Percentiles rank a stretch among this genome's conserved stretches.
These are phyloP conservation scores for Spheniscus mendiculus DNA, from an alignment of 2,113 vertebrate genomes.

Conservation along the genomic window DNA sequence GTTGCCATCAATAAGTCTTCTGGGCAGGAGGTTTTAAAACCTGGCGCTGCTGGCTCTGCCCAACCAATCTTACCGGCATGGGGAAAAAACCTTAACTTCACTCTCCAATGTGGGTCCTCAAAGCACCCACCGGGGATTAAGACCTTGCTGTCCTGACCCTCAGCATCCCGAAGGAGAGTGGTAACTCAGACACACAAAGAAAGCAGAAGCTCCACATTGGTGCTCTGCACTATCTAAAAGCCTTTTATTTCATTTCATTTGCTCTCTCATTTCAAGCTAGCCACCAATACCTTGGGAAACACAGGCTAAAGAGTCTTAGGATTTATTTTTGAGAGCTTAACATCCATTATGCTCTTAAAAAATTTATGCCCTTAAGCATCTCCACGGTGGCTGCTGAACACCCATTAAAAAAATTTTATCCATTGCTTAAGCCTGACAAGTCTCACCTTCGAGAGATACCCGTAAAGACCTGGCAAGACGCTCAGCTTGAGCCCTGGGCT, in stretches of 20 bases:
- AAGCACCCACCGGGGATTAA: neutral
- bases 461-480: neutral
- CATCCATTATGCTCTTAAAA: slow-evolving; percentile 63
- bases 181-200: neutral
- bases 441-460: slow-evolving; percentile 51
- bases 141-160: neutral
- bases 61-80: neutral
- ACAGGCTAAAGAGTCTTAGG: slow-evolving; percentile 8
- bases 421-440: slow-evolving; percentile 55
- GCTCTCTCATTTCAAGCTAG: slow-evolving; percentile 7
- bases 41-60: neutral
- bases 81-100: neutral
- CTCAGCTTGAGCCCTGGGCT: slow-evolving; percentile 17
- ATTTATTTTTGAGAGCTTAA: slow-evolving; percentile 64
- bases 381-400: slow-evolving; percentile 47
- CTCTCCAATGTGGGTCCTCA: neutral
- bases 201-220: neutral
- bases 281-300: slow-evolving; percentile 29
- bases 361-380: slow-evolving; percentile 62
- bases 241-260: neutral
- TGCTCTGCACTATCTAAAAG: neutral
- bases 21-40: neutral
- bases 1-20: neutral
- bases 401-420: slow-evolving; percentile 53
- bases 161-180: neutral